phyloP scores from a whole-genome alignment of 2,888 invertebrate species.

The Tetranychus truncatus region DNA sequence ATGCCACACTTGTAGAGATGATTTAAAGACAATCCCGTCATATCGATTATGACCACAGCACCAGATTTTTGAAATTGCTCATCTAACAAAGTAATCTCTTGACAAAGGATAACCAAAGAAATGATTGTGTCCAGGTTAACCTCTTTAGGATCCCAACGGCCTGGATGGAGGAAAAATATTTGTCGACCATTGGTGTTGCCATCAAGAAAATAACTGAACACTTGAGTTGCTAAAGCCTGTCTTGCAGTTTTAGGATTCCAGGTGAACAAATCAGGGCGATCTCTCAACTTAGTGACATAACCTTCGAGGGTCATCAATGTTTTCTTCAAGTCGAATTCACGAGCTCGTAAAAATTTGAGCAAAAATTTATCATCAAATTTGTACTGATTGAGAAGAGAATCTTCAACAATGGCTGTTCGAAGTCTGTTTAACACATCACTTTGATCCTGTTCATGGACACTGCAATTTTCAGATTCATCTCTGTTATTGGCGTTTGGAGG shows the following conservation, averaged over 20 bases:
- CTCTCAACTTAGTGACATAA: not conserved
- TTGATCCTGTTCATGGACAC: not conserved
- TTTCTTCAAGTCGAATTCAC: not conserved
- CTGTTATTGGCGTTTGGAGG: not conserved
- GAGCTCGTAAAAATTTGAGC: constrained; percentile 11
- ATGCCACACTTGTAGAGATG: constrained; percentile 10
- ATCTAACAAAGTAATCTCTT: not conserved
- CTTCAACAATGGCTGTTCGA: not conserved
- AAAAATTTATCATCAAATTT: constrained; percentile 11
- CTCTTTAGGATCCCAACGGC: constrained; percentile 6
- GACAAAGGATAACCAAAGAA: not conserved
- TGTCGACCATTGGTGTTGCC: not conserved
- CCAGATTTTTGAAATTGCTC: constrained; percentile 10
- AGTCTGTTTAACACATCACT: not conserved
- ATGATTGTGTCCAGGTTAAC: not conserved
- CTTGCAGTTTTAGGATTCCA: not conserved
- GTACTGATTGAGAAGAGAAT: not conserved
- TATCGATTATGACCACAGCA: not conserved
- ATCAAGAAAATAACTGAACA: not conserved
- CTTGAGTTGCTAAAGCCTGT: not conserved
- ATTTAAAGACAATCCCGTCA: not conserved
- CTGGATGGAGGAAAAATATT: constrained; percentile 2
- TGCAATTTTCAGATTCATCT: not conserved
- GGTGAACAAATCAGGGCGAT: not conserved
- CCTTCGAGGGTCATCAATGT: not conserved